phyloP scores from a whole-genome alignment of 1,140 invertebrate genomes.

The Centruroides sculpturatus region DNA sequence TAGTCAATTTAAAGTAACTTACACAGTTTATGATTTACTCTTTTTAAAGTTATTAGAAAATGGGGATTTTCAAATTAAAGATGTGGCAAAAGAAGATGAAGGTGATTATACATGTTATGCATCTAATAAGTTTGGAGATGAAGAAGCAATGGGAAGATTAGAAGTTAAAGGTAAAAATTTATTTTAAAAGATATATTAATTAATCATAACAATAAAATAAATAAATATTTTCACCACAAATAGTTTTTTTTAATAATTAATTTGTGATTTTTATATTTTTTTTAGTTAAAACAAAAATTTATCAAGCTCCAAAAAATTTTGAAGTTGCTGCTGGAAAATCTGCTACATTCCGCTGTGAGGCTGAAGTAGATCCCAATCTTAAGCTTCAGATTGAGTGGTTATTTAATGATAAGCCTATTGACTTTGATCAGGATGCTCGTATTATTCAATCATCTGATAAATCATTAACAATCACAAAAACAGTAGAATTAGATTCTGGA shows the following conservation, averaged over 20 bases:
- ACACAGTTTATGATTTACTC: not conserved
- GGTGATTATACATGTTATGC: slow-evolving; percentile 86
- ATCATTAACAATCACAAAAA: slow-evolving; percentile 85
- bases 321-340: slow-evolving; percentile 74
- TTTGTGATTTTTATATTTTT: not conserved
- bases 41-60: slow-evolving; percentile 40
- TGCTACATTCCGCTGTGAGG: slow-evolving; percentile 87
- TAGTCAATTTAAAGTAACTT: not conserved
- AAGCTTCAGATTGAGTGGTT: slow-evolving; percentile 73
- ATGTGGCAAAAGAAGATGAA: slow-evolving; percentile 66
- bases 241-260: too few relatives aligned
- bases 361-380: slow-evolving; percentile 65
- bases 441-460: slow-evolving; percentile 48
- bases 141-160: slow-evolving; percentile 54
- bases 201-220: too few relatives aligned
- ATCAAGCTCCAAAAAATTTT: slow-evolving; percentile 71
- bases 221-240: too few relatives aligned
- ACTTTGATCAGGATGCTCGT: slow-evolving; percentile 69
- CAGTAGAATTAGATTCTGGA: slow-evolving; percentile 84
- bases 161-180: slow-evolving; percentile 52
- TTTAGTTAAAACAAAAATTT: slow-evolving; percentile 63
- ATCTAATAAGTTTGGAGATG: slow-evolving; percentile 77
- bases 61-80: slow-evolving; percentile 71
- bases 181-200: too few relatives aligned
- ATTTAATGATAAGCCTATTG: slow-evolving; percentile 65